Percentiles rank a stretch among this genome's conserved stretches.
Evolutionary conservation across 2,888 invertebrate genomes (phyloP).

Genomic region (Aricia artaxerxes): DNA sequence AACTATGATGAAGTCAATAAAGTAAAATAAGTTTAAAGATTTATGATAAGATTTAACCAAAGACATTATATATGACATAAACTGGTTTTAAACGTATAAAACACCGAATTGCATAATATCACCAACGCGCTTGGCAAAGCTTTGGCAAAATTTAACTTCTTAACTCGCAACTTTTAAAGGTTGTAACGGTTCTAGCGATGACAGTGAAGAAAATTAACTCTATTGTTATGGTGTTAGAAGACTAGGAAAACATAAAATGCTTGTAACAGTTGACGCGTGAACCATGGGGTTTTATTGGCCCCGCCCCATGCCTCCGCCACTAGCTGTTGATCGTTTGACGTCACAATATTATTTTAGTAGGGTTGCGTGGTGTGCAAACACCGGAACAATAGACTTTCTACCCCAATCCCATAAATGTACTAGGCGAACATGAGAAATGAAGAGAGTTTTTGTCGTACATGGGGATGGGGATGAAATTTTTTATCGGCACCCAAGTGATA

Average conservation of each 20-base stretch:
- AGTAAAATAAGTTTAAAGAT: no score
- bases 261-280: conserved; percentile 14
- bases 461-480: conserved; percentile 8
- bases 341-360: conserved; percentile 6
- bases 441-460: conserved; percentile 43
- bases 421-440: conserved; percentile 63
- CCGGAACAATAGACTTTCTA: conserved; percentile 55
- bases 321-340: not conserved
- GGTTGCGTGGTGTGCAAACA: conserved; percentile 32
- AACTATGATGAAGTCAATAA: no score
- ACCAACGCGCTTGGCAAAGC: no score
- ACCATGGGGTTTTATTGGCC: conserved; percentile 12
- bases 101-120: no score
- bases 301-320: not conserved
- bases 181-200: not conserved
- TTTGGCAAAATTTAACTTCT: not conserved
- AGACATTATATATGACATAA: no score
- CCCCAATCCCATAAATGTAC: conserved; percentile 64
- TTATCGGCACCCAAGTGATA: not conserved
- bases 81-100: no score
- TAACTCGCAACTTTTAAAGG: not conserved
- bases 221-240: conserved; percentile 19
- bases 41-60: no score
- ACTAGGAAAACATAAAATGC: conserved; percentile 22
- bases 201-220: not conserved